Percentiles rank a stretch among this genome's conserved stretches.
These are phyloP conservation scores for Pyrgilauda ruficollis DNA, from an alignment of 2,113 vertebrate species.

Conservation along the genomic window DNA sequence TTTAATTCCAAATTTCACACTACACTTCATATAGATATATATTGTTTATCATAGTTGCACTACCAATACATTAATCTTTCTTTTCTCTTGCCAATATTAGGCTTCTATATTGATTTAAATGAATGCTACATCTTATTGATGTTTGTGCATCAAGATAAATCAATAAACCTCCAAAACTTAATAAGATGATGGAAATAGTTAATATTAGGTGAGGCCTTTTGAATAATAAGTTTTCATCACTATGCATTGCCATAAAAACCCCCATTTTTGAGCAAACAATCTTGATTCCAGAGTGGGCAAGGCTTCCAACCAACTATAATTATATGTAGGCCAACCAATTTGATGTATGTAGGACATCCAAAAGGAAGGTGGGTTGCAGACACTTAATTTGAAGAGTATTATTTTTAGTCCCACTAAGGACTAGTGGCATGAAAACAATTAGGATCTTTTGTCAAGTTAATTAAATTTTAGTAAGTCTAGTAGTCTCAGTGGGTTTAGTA, in stretches of 20 bases:
- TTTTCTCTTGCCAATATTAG: background rate
- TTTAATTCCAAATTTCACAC: background rate
- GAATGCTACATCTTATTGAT: background rate
- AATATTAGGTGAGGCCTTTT: background rate
- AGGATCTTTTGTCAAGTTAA: slow-evolving; percentile 90
- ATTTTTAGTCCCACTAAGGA: slow-evolving; percentile 78
- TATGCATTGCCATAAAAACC: background rate
- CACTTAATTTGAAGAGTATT: slow-evolving; percentile 74
- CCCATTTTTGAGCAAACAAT: background rate
- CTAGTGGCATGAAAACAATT: slow-evolving; percentile 86
- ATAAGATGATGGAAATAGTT: background rate
- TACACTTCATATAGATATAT: background rate
- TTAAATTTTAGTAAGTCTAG: slow-evolving; percentile 91
- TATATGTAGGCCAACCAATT: slow-evolving; percentile 54
- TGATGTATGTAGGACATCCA: slow-evolving; percentile 57
- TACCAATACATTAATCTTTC: background rate
- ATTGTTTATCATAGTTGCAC: background rate
- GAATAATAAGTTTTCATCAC: background rate
- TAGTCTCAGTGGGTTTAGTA: slow-evolving; percentile 82
- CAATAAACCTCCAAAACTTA: slow-evolving; percentile 18
- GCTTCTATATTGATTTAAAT: slow-evolving; percentile 51
- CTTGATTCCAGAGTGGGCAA: background rate
- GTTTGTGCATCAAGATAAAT: slow-evolving; percentile 32
- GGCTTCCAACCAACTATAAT: slow-evolving; percentile 19
- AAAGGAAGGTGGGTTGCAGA: slow-evolving; percentile 56